These are phyloP conservation scores for Columba janthina DNA, from an alignment of 2,113 vertebrate genomes.

Conservation along the genomic window DNA sequence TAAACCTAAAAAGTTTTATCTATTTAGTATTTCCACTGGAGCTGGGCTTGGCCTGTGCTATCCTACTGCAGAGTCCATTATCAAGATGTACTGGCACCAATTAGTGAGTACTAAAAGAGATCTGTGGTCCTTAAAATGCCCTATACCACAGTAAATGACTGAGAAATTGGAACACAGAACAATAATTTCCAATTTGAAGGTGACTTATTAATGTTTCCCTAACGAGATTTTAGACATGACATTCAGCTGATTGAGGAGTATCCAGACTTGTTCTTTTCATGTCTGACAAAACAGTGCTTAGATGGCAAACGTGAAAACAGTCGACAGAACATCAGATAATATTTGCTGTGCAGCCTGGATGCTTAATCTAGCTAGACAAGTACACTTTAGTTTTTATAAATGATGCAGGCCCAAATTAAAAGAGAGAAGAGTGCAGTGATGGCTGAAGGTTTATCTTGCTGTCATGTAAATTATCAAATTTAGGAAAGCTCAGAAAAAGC, in stretches of 20 bases:
- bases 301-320: neutral
- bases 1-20: neutral
- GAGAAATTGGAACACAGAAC: neutral
- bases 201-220: neutral
- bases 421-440: neutral
- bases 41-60: neutral
- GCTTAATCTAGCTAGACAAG: slow-evolving; percentile 35
- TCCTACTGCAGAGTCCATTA: neutral
- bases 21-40: neutral
- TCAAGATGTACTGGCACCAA: neutral
- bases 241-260: neutral
- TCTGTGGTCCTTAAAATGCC: neutral
- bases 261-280: neutral
- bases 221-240: neutral
- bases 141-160: neutral
- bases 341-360: neutral
- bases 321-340: neutral
- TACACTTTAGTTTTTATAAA: slow-evolving; percentile 2
- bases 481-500: neutral
- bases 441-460: neutral
- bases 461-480: neutral
- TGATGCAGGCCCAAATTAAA: slow-evolving; percentile 6
- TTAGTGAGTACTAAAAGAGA: neutral
- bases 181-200: neutral
- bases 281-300: neutral